phyloP scores from a whole-genome alignment of 2,113 vertebrate species.

The Mormoops blainvillei region DNA sequence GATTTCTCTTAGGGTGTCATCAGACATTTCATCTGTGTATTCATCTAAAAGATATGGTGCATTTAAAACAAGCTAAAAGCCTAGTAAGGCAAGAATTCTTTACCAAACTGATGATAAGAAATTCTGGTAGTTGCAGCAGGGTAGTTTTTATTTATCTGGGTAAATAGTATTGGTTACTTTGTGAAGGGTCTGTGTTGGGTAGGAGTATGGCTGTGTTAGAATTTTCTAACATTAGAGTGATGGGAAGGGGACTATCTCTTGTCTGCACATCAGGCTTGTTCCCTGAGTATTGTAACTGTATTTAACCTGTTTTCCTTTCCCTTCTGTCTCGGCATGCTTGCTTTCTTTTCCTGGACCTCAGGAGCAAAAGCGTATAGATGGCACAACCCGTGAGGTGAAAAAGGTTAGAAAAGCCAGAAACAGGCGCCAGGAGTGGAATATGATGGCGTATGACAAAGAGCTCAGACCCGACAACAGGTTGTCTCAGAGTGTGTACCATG shows the following conservation, averaged over 20 bases:
- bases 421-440: slow-evolving; percentile 99
- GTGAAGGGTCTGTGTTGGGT: neutral
- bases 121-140: neutral
- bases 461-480: slow-evolving; percentile 96
- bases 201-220: neutral
- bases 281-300: slow-evolving; percentile 70
- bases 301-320: slow-evolving; percentile 81
- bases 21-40: neutral
- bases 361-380: slow-evolving; percentile 97
- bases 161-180: neutral
- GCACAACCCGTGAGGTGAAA: slow-evolving; percentile 98
- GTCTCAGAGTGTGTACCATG: slow-evolving; percentile 92
- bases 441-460: slow-evolving; percentile 99
- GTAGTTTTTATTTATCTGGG: neutral
- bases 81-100: neutral
- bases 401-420: slow-evolving; percentile 99
- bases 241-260: slow-evolving; percentile 37
- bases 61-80: neutral
- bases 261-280: slow-evolving; percentile 61
- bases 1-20: neutral
- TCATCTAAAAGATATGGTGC: neutral
- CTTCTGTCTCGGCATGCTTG: slow-evolving; percentile 80
- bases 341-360: slow-evolving; percentile 79
- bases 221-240: slow-evolving; percentile 2
- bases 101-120: neutral